Evolutionary conservation across 2,797 vertebrate species (phyloP).

Genomic region (Pelobates cultripes): DNA sequence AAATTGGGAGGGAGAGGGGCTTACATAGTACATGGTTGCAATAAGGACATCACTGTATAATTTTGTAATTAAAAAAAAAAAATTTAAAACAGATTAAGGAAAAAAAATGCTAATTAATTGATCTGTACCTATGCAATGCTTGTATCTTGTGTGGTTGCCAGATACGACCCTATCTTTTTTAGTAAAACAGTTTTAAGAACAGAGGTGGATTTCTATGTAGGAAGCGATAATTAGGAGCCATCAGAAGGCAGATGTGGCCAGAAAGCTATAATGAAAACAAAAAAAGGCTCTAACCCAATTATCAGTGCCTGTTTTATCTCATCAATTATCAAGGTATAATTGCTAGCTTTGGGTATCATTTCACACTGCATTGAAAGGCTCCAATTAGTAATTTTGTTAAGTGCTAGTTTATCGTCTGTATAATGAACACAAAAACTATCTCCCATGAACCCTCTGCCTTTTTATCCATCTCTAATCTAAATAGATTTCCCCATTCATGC

Average conservation of each 20-base stretch:
- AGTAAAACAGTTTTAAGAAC: background rate
- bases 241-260: slow-evolving; percentile 9
- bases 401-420: slow-evolving; percentile 38
- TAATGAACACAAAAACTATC: slow-evolving; percentile 32
- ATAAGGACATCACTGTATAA: too few species aligned
- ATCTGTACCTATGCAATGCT: too few species aligned
- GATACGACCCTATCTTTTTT: background rate
- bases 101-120: too few species aligned
- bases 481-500: too few species aligned
- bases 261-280: background rate
- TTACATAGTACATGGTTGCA: too few species aligned
- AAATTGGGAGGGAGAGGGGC: too few species aligned
- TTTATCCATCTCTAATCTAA: background rate
- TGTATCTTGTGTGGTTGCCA: too few species aligned
- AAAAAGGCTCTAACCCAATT: slow-evolving; percentile 43
- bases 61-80: too few species aligned
- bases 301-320: slow-evolving; percentile 24
- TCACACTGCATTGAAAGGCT: slow-evolving; percentile 32
- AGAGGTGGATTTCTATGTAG: background rate
- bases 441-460: background rate
- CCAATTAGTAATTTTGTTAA: slow-evolving; percentile 53
- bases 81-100: too few species aligned
- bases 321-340: slow-evolving; percentile 50
- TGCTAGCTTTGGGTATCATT: slow-evolving; percentile 39
- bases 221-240: slow-evolving; percentile 9